These are phyloP conservation scores for Apamea anceps DNA, from an alignment of 2,888 invertebrate genomes.

Conservation along the genomic window DNA sequence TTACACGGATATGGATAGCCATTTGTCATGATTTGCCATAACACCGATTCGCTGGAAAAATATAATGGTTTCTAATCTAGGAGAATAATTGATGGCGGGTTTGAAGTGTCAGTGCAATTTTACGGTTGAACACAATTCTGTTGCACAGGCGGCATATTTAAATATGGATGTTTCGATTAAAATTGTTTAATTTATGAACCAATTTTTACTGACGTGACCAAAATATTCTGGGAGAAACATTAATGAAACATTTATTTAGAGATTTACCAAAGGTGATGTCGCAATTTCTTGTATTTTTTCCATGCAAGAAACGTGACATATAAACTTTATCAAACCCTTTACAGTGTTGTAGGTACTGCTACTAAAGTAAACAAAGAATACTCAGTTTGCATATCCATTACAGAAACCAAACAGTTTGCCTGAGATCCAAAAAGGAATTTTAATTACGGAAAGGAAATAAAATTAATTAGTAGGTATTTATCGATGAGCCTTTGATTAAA, in stretches of 20 bases:
- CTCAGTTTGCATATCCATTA: conserved; percentile 12
- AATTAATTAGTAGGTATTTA: conserved; percentile 79
- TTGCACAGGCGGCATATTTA: conserved; percentile 27
- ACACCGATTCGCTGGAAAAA: conserved; percentile 58
- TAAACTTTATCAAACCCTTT: neutral
- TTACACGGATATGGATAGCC: conserved; percentile 59
- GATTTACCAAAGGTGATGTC: neutral
- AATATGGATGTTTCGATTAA: conserved; percentile 27
- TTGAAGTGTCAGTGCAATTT: conserved; percentile 51
- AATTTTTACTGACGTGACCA: no score
- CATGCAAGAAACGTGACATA: neutral
- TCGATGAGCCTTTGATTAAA: conserved; percentile 79
- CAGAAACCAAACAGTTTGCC: conserved; percentile 55
- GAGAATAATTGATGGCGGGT: conserved; percentile 60
- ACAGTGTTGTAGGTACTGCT: neutral
- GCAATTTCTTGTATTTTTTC: neutral
- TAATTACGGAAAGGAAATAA: conserved; percentile 73
- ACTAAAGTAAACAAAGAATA: conserved; percentile 2
- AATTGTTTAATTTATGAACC: conserved; percentile 29
- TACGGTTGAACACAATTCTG: conserved; percentile 38
- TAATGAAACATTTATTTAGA: neutral
- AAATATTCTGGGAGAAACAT: neutral
- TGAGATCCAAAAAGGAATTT: conserved; percentile 62
- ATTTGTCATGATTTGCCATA: conserved; percentile 69
- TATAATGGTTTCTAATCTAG: conserved; percentile 64